Evolutionary conservation across 1,140 invertebrate genomes (phyloP).

Genomic region (Drosophila jambulina): DNA sequence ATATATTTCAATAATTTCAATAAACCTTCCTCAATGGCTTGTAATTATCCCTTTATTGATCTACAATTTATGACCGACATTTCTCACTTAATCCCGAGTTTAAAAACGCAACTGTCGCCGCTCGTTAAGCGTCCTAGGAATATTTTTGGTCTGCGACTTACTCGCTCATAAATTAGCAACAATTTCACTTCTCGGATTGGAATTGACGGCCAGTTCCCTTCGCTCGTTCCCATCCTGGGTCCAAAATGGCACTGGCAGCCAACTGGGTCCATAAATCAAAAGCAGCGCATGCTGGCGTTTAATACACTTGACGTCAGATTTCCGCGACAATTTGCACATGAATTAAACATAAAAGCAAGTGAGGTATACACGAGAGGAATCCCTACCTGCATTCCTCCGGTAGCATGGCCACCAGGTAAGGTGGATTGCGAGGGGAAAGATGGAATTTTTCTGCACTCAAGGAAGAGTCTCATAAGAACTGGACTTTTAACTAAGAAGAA

Average conservation of each 20-base stretch:
- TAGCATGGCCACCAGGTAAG: not conserved
- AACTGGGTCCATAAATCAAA: constrained; percentile 78
- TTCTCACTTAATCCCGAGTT: constrained; percentile 25
- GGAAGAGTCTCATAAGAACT: not conserved
- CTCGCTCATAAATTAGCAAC: constrained; percentile 75
- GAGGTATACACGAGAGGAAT: constrained; percentile 49
- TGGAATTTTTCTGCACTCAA: not conserved
- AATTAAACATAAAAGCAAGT: constrained; percentile 83
- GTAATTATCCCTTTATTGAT: constrained; percentile 28
- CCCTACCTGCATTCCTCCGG: constrained; percentile 8
- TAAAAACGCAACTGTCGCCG: constrained; percentile 54
- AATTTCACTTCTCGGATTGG: constrained; percentile 75
- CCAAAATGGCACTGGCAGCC: constrained; percentile 50
- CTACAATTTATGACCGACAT: constrained; percentile 25
- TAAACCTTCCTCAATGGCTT: not conserved
- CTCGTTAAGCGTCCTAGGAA: constrained; percentile 57
- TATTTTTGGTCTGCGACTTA: constrained; percentile 45
- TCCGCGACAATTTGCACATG: constrained; percentile 83
- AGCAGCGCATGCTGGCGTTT: constrained; percentile 71
- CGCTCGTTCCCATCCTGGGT: constrained; percentile 18
- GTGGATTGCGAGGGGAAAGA: no score
- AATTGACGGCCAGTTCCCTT: constrained; percentile 68
- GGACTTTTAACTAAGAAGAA: not conserved
- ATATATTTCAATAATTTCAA: not conserved
- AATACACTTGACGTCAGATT: constrained; percentile 84